phyloP scores from a whole-genome alignment of 1,140 invertebrate species.

The Acromyrmex heyeri region DNA sequence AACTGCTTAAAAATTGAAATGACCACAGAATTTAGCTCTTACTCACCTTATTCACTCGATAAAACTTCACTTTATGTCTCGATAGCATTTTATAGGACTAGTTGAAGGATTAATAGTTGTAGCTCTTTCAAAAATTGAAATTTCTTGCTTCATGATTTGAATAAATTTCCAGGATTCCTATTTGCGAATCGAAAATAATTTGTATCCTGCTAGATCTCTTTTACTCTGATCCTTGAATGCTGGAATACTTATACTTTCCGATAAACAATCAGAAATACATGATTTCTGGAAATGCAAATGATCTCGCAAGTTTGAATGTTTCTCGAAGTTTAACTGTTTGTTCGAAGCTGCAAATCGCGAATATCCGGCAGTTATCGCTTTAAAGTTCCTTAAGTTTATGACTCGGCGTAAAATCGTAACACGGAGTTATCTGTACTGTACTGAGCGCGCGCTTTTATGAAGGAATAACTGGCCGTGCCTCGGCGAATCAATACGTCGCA shows the following conservation, averaged over 20 bases:
- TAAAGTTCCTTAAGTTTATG: conserved; percentile 56
- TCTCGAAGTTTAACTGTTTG: conserved; percentile 18
- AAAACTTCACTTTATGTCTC: no score
- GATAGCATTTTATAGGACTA: no score
- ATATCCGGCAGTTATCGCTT: conserved; percentile 48
- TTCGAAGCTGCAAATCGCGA: conserved; percentile 27
- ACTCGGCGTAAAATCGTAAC: conserved; percentile 37
- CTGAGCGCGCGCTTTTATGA: conserved; percentile 36
- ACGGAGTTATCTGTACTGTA: conserved; percentile 7
- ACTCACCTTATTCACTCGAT: no score
- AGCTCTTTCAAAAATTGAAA: neutral
- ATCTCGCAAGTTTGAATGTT: conserved; percentile 11
- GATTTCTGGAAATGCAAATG: conserved; percentile 17
- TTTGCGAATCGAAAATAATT: neutral
- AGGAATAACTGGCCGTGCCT: conserved; percentile 35
- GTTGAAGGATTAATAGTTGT: neutral
- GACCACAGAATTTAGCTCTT: no score
- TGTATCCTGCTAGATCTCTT: neutral
- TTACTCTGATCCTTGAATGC: neutral
- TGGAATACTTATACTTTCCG: neutral
- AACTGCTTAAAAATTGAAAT: no score
- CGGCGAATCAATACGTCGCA: conserved; percentile 55
- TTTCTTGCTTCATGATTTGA: neutral
- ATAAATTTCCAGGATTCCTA: neutral
- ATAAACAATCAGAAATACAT: neutral